A percentile compares a stretch with the other conserved stretches of the same genome.
Conservation (phyloP, 2,113 vertebrate species). For the Eurypyga helias region DNA sequence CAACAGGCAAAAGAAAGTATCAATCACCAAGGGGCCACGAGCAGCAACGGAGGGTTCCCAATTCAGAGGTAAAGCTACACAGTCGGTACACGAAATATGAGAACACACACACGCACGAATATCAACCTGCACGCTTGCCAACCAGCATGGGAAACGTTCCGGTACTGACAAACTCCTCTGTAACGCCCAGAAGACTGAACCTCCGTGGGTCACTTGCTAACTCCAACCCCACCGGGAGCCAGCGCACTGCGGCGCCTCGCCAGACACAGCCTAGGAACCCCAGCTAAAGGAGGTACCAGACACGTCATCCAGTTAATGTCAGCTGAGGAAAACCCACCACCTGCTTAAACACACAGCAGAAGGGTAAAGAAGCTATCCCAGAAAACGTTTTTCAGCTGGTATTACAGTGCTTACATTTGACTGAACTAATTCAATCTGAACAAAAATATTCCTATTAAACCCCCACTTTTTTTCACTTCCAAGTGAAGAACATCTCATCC, state of each 20-base stretch:
- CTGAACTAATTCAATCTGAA: background rate
- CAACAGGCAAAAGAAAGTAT: background rate
- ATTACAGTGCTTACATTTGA: background rate
- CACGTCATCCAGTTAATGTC: background rate
- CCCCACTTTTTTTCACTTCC: background rate
- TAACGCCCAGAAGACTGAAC: background rate
- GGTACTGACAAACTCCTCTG: background rate
- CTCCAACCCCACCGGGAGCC: background rate
- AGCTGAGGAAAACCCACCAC: background rate
- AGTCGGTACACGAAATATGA: background rate
- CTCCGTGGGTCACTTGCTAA: background rate
- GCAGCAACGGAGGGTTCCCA: background rate
- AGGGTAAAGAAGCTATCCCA: background rate
- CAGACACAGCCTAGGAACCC: background rate
- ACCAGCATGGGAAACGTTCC: background rate
- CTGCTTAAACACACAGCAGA: background rate
- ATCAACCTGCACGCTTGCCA: rapidly evolving
- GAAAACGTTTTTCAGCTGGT: background rate
- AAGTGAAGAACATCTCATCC: background rate
- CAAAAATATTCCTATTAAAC: background rate
- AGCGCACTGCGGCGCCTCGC: background rate
- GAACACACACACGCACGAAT: background rate
- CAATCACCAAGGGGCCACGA: background rate
- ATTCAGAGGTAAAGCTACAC: background rate
- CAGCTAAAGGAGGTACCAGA: background rate